Percentiles rank a stretch among this genome's conserved stretches.
These are phyloP conservation scores for Grantiella picta DNA, from an alignment of 2,113 vertebrate species.

Conservation along the genomic window DNA sequence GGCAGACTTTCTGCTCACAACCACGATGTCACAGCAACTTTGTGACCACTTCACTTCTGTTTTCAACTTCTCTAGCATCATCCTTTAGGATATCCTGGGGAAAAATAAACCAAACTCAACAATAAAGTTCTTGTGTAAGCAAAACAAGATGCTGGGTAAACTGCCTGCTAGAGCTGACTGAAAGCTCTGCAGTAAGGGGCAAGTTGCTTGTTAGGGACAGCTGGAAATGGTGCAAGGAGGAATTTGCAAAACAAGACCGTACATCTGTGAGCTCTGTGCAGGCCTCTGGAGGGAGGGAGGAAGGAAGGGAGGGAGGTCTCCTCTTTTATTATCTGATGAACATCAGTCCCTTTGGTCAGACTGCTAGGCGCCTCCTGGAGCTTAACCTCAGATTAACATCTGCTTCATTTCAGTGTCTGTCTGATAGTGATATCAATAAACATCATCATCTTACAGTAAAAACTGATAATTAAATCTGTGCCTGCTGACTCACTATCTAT, in stretches of 20 bases:
- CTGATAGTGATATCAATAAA: slow-evolving; percentile 63
- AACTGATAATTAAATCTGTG: slow-evolving; percentile 41
- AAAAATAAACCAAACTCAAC: background rate
- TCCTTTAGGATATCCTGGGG: background rate
- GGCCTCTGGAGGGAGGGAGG: background rate
- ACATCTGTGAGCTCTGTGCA: background rate
- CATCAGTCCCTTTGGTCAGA: slow-evolving; percentile 65
- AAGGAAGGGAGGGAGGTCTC: background rate
- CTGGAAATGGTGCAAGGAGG: background rate
- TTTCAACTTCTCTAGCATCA: background rate
- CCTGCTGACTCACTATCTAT: slow-evolving; percentile 31
- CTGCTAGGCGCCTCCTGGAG: slow-evolving; percentile 50
- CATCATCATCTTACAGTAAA: slow-evolving; percentile 57
- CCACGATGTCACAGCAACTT: background rate
- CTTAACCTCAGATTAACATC: slow-evolving; percentile 58
- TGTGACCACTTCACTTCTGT: background rate
- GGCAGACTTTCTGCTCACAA: background rate
- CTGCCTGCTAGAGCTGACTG: background rate
- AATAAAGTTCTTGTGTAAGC: background rate
- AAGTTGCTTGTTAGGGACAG: rapidly evolving
- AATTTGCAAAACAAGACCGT: background rate
- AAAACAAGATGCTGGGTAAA: background rate
- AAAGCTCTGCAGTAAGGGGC: background rate
- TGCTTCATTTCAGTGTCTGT: slow-evolving; percentile 58
- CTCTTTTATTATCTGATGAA: slow-evolving; percentile 47